Base-by-base conservation (phyloP, 2,888 invertebrate genomes). In the Saturnia pavonia region DNA sequence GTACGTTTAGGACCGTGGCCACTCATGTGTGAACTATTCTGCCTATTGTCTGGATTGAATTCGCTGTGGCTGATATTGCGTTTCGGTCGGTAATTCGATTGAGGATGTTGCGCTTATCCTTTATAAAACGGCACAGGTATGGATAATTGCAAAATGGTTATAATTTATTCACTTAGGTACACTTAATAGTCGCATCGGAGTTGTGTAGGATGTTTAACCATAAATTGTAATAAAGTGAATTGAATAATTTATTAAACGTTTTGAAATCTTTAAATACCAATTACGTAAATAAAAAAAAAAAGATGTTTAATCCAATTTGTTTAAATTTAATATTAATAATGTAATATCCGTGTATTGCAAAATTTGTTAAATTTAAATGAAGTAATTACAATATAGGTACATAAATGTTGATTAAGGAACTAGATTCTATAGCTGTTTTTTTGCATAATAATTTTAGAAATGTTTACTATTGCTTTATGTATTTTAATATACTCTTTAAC, bases 21-120 rank as follows among this genome's bases (percentile, higher is more conserved):
- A 19, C 16, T 60, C 57, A 60, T 60, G 57, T 60, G 57, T 60
- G 57, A 27, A 60, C 27, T 60, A 60, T 27, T 60, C 57, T 79
- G 73, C 66, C 69, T 70, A 68, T 75, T 76, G 78, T 75, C 71
- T 75, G 73, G 72, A 74, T 76, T 72, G 72, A 73, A 72, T 74
- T 45, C 60, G 54, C 16, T 78, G 76, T 79, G 54, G 74, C 77
- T 74, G 76, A 80, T 81, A 85, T 85, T 78, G 78, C 83, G 84
- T 84, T 82, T 79, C 86, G 86, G 80, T 85, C 63, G 72, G 74
- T 82, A 82, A 86, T 84, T 85, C 85, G 82, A 83, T 84, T 80
- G 78, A 70, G n/a, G 65, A 65, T 65, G 54, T 68, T 68, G 51
- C 54, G 68, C 65, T 68, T 68, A 69, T 71, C 65, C 71, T 66